Evolutionary conservation across 2,797 vertebrate genomes (phyloP), one percentile per base, ranked within the genome.

Genomic region (Coreius guichenoti): DNA sequence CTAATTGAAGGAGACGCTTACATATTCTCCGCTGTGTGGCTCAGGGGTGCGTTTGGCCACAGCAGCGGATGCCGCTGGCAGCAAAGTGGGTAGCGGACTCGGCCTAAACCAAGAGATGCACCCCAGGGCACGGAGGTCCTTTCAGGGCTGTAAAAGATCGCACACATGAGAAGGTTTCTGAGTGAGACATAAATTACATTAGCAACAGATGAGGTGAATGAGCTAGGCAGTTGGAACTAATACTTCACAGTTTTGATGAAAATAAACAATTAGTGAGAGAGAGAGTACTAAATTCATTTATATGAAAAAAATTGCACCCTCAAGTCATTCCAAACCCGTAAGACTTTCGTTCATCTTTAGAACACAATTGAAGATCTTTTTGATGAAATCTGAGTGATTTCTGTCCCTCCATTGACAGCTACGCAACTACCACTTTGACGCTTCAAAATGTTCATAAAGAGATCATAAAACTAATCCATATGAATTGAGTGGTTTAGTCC

Each of bases 1-100:
- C 87, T 94, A 93, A 94, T 93, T 93, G 92, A 93, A 91, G 87
- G 88, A 90, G 92, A 94, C 87, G 89, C 92, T 91, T 86, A 93
- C 92, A 94, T 91, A 89, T 89, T 82, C 89, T 91, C 82, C 84
- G 91, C 82, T 91, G 91, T 92, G 88, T 90, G 87, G 80, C 80
- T 87, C 85, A 76, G 68, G 77, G 77, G 58, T 70, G 73, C 26
- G 17, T 11, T 69, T 87, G 82, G 85, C 83, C 76, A 76, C 70
- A 58, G 78, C 56, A 29, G 49, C 1, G 23, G 65, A 29, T 54
- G 43, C 86, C 77, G 63, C 70, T 88, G 72, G 63, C 84, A 77
- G 31, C 6, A 61, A 75, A 82, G 36, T 36, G 61, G 54, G 29
- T 45, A 51, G 31, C 63, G 5, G 36, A 76, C 56, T 68, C 17